phyloP scores from a whole-genome alignment of 2,797 vertebrate genomes.

The Rhinichthys osculus region DNA sequence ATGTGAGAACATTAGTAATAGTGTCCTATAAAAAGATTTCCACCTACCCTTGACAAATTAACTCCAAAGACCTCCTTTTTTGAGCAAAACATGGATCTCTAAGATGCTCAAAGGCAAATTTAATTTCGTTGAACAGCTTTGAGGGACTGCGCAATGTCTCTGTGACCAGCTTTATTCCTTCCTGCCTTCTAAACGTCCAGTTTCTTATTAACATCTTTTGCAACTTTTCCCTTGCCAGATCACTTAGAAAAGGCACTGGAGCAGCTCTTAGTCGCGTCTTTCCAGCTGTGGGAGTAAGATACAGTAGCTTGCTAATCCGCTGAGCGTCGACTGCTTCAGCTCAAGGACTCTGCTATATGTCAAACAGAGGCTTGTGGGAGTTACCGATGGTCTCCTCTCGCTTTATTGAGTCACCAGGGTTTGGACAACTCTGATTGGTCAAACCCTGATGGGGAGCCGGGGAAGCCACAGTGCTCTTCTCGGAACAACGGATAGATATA shows the following conservation, averaged over 20 bases:
- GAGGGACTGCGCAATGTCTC: conserved; percentile 10
- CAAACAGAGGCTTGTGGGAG: conserved; percentile 50
- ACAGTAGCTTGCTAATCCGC: conserved; percentile 56
- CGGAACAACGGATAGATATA: conserved; percentile 21
- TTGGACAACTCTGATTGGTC: conserved; percentile 54
- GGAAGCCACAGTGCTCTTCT: conserved; percentile 26
- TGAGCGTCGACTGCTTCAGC: conserved; percentile 48
- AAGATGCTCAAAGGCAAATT: conserved; percentile 9
- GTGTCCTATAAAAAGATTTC: conserved; percentile 15
- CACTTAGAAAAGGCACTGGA: conserved; percentile 35
- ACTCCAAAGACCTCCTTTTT: conserved; percentile 14
- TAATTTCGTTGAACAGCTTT: not conserved
- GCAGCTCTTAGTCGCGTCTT: conserved; percentile 34
- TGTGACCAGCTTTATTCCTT: conserved; percentile 24
- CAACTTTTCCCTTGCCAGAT: conserved; percentile 36
- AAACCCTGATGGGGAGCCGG: conserved; percentile 24
- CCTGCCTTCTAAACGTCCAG: conserved; percentile 16
- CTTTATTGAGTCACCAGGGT: conserved; percentile 58
- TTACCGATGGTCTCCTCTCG: conserved; percentile 49
- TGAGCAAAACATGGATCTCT: not conserved
- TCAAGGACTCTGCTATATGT: conserved; percentile 60
- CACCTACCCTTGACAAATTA: conserved; percentile 16
- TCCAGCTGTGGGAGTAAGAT: conserved; percentile 53
- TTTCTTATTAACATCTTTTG: conserved; percentile 48
- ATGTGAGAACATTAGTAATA: not conserved